Conservation (phyloP, 2,797 vertebrate genomes). For the Dendrocincla fuliginosa region DNA sequence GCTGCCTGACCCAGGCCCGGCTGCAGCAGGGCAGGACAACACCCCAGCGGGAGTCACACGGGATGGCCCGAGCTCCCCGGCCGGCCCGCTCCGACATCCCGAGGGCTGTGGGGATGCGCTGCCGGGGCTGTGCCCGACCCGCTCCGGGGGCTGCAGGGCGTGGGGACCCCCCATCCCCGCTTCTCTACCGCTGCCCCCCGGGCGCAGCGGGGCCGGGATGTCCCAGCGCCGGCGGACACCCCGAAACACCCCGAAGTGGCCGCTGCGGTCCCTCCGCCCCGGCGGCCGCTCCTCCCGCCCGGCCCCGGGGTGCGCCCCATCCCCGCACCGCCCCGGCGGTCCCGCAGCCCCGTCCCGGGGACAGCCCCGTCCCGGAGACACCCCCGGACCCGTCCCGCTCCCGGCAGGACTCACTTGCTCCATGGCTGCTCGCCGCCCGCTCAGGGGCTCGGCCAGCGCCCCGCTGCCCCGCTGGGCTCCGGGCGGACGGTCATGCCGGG, state of each 20-base stretch:
- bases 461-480: slow-evolving; percentile 23
- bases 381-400: background rate
- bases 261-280: background rate
- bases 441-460: slow-evolving; percentile 24
- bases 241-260: background rate
- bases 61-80: slow-evolving; percentile 8
- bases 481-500: slow-evolving; percentile 47
- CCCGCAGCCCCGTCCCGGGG: too few species aligned
- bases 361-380: background rate
- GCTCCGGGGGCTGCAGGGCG: background rate
- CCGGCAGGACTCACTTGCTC: slow-evolving; percentile 37
- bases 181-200: background rate
- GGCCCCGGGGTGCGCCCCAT: too few species aligned
- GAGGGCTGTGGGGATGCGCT: background rate
- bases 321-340: background rate
- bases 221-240: background rate
- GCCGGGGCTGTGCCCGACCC: background rate
- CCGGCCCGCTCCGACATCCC: background rate
- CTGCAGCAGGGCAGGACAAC: slow-evolving; percentile 1
- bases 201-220: background rate
- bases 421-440: background rate
- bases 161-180: background rate
- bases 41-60: background rate
- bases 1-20: background rate
- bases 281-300: background rate